phyloP scores from a whole-genome alignment of 2,888 invertebrate genomes.

The Leucophenga montana region DNA sequence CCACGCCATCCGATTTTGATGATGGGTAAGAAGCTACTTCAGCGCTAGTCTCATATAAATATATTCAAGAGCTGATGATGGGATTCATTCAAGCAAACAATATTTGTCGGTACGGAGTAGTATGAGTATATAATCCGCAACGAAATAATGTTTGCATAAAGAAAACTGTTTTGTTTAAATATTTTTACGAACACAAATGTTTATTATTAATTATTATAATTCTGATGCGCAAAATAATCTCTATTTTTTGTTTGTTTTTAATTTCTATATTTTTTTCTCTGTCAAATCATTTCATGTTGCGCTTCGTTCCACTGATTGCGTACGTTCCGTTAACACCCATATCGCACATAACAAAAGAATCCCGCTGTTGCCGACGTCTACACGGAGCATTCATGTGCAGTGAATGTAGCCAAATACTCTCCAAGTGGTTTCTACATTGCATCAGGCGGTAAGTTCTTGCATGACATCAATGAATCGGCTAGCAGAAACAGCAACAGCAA shows the following conservation, averaged over 20 bases:
- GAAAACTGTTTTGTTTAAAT: not conserved
- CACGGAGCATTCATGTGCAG: slow-evolving; percentile 95
- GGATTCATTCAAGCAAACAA: too few species aligned
- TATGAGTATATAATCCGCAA: too few species aligned
- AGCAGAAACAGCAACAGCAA: too few species aligned
- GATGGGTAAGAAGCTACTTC: too few species aligned
- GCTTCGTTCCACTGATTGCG: slow-evolving; percentile 31
- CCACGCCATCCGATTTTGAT: too few species aligned
- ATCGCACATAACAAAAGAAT: slow-evolving; percentile 76
- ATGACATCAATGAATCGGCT: too few species aligned
- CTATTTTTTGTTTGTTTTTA: not conserved
- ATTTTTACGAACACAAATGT: not conserved
- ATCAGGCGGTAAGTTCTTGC: slow-evolving; percentile 86
- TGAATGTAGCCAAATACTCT: slow-evolving; percentile 98
- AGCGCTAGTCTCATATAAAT: too few species aligned
- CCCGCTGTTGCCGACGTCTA: slow-evolving; percentile 95
- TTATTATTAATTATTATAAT: not conserved
- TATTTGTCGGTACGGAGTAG: too few species aligned
- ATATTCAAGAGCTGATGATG: too few species aligned
- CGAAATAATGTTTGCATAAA: too few species aligned
- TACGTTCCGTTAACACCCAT: slow-evolving; percentile 43
- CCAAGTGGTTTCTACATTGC: slow-evolving; percentile 99
- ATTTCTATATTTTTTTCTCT: slow-evolving; percentile 31
- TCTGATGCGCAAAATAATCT: not conserved
- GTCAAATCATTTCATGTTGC: slow-evolving; percentile 47